Evolutionary conservation across 2,113 vertebrate species (phyloP).

Genomic region (Pluvianellus socialis): DNA sequence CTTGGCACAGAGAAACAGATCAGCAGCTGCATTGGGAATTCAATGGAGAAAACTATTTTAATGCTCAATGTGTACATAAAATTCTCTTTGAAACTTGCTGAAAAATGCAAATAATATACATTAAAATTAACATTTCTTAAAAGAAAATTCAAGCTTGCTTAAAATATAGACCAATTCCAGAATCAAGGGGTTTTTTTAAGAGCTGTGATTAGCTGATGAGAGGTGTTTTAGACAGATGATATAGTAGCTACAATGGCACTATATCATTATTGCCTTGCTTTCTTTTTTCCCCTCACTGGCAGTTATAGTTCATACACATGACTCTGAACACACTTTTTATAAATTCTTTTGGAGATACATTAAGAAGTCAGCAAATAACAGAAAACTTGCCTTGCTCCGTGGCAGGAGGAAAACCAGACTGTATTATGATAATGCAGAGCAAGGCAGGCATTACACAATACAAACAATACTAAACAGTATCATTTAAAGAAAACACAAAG

Average conservation of each 20-base stretch:
- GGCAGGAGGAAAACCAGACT: background rate
- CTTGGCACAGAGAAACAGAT: slow-evolving; percentile 38
- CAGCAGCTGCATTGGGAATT: slow-evolving; percentile 52
- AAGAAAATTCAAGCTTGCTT: slow-evolving; percentile 29
- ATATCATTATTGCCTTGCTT: background rate
- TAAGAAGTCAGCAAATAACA: slow-evolving; percentile 19
- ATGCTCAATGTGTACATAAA: slow-evolving; percentile 10
- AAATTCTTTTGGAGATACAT: slow-evolving; percentile 6
- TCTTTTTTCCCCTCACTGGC: background rate
- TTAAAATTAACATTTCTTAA: slow-evolving; percentile 39
- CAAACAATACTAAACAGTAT: slow-evolving; percentile 31
- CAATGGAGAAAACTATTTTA: slow-evolving; percentile 36
- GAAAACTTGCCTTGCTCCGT: slow-evolving; percentile 2
- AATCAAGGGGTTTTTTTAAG: background rate
- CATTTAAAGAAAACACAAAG: slow-evolving; percentile 42
- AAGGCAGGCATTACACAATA: background rate
- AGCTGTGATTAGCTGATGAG: slow-evolving; percentile 41
- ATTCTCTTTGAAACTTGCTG: slow-evolving; percentile 5
- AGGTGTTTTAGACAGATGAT: slow-evolving; percentile 13
- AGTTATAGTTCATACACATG: background rate
- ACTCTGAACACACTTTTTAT: background rate
- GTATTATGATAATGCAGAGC: slow-evolving; percentile 10
- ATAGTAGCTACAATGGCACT: background rate
- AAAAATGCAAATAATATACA: slow-evolving; percentile 48
- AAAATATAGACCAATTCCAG: background rate